Base-by-base conservation (phyloP, 2,888 invertebrate genomes). In the Eurytoma californica region DNA sequence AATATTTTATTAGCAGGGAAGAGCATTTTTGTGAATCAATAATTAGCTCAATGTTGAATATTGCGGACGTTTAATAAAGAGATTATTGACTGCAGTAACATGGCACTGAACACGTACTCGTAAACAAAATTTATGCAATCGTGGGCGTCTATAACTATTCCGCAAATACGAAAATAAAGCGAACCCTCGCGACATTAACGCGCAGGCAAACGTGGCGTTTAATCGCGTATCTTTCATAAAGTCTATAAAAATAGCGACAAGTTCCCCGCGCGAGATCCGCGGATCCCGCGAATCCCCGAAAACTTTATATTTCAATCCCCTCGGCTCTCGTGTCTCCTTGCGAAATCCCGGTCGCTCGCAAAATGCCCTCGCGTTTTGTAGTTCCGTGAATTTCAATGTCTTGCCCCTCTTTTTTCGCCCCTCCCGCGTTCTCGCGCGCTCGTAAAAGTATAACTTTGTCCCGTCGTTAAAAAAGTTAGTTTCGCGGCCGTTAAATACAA, bases 381-480 rank as follows among this genome's bases (percentile, higher is more conserved):
- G 77, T 80, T 80, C 80, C 74, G 58, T 73, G 80, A 80, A 80
- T 77, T 80, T 74, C 80, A 74, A 77, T 68, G 77, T 70, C 68
- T 69, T 58, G 60, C 30, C 30, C 68, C 70, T 69, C 55, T 68
- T 72, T 72, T 55, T 69, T 57, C 13, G 60, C 49, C 30, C 51
- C 60, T 16, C 9, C 18, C 49, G 30, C 58, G 13, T 28, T 28
- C 24, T 4, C 30, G 53, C 61, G 60, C 61, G 77, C 81, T 82
- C 82, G 82, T 82, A 82, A 82, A 82, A 80, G 77, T 70, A 68
- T 83, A 85, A 87, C 86, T 88, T 87, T 87, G 87, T 88, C 75
- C 80, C 86, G 86, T 86, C 87, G 86, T 87, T 88, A 87, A 87
- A 87, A 82, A 82, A 82, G 80, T 82, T 80, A 80, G 82, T 74